phyloP scores from a whole-genome alignment of 2,797 vertebrate species.

The Crypturellus tataupa region DNA sequence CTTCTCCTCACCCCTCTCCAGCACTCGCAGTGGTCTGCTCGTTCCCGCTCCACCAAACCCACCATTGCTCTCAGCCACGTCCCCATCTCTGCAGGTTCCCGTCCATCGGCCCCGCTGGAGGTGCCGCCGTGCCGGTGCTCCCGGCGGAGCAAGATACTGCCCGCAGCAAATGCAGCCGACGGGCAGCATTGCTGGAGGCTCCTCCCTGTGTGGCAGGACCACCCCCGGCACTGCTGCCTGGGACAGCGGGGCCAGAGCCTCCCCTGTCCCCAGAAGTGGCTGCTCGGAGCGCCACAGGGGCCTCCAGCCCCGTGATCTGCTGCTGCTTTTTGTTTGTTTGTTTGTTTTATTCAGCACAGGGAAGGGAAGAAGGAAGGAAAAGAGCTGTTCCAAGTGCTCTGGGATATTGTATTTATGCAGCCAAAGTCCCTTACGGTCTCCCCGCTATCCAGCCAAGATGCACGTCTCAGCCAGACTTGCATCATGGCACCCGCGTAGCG shows the following conservation, averaged over 20 bases:
- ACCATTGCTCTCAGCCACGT: not conserved
- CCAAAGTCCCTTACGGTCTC: not conserved
- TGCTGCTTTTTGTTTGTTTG: not conserved
- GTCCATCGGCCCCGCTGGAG: not conserved
- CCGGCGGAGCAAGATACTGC: not conserved
- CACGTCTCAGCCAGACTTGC: not conserved
- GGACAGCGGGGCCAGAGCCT: not conserved
- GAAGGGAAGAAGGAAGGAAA: not conserved
- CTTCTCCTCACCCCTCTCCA: not conserved
- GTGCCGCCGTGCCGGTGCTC: not conserved
- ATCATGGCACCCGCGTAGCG: not conserved
- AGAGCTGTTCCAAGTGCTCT: not conserved
- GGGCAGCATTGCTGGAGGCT: not conserved
- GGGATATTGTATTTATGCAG: not conserved
- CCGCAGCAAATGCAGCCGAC: not conserved
- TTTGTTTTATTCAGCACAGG: not conserved
- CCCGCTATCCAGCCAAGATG: not conserved
- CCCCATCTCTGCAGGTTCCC: not conserved
- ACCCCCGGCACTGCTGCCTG: not conserved
- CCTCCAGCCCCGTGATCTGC: not conserved
- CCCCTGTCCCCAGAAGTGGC: not conserved
- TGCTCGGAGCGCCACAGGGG: not conserved
- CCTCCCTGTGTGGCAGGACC: slow-evolving; percentile 31
- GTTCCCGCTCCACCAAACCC: not conserved
- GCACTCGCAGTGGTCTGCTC: not conserved